These are phyloP conservation scores for Dermatophagoides farinae DNA, from an alignment of 1,140 invertebrate genomes.

Conservation along the genomic window DNA sequence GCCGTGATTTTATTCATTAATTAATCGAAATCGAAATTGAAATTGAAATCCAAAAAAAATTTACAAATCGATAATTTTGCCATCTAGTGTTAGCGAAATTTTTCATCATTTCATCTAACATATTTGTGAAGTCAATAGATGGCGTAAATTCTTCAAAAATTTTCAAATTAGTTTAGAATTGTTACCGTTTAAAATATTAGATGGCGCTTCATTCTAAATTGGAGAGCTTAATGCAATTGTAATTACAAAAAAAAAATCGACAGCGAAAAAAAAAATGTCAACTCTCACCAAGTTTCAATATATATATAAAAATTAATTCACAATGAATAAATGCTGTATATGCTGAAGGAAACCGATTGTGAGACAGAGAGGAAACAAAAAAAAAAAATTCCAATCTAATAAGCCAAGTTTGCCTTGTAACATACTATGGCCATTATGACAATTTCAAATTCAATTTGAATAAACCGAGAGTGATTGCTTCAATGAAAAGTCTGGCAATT, in stretches of 20 bases:
- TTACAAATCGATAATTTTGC: neutral
- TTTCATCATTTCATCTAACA: neutral
- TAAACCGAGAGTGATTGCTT: neutral
- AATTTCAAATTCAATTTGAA: no score
- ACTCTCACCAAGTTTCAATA: no score
- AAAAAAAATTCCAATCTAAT: neutral
- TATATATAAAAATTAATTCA: no score
- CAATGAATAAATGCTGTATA: neutral
- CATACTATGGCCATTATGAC: neutral
- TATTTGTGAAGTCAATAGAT: neutral
- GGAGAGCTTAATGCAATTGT: no score
- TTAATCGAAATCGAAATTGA: no score
- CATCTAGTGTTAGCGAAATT: neutral
- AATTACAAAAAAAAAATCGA: no score
- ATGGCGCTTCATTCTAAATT: no score
- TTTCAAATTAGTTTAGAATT: no score
- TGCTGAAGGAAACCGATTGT: neutral
- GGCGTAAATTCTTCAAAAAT: neutral
- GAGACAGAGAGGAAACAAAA: neutral
- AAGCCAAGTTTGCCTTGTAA: neutral
- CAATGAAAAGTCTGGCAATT: neutral
- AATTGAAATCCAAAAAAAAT: no score
- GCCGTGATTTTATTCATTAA: no score
- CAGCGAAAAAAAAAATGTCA: no score
- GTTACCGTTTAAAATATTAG: no score